Base-by-base conservation (phyloP, 2,888 invertebrate genomes). In the Cephus sareptanus region DNA sequence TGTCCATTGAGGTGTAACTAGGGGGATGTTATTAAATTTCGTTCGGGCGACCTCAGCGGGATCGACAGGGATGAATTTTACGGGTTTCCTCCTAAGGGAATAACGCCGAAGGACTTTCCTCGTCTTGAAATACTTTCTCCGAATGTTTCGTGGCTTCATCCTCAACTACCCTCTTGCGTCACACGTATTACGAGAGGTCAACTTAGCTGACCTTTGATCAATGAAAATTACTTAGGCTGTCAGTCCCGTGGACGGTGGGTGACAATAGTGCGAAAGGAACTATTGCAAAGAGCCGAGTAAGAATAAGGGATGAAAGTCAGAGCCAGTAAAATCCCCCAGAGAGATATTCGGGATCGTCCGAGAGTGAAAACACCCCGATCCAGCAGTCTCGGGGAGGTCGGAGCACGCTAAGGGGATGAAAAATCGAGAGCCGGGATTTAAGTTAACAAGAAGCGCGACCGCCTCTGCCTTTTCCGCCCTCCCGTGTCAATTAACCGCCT, bases 1-100 rank as follows among this genome's bases (percentile, higher is more conserved):
- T 91, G 90, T 89, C 91, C 89, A 91, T 91, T 91, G 91, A 91
- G 91, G 91, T 91, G 91, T 91, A 91, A 91, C 91, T 90, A 91
- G 91, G 91, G 91, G 89, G 90, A 91, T 91, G 91, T 91, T 91
- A 91, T 91, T 91, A 91, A 91, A 91, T 91, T 91, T 91, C 90
- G 89, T 90, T 90, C 88, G 89, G 86, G 88, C 86, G 88, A 87
- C 89, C 90, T 89, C 88, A 86, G 87, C 86, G 85, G 85, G 56
- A 56, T 56, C 56, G 23, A 56, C 82, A 83, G 88, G 87, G 86
- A 86, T 85, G 88, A 89, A 89, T 91, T 91, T 90, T 88, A 90
- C 88, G 88, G 85, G 85, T 85, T 88, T 78, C 68, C 76, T 31
- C 71, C 68, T 75, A 78, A 37, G 73, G 75, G 78, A 78, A 78